Base-by-base conservation (phyloP, 2,888 invertebrate genomes). In the Polietes domitor region DNA sequence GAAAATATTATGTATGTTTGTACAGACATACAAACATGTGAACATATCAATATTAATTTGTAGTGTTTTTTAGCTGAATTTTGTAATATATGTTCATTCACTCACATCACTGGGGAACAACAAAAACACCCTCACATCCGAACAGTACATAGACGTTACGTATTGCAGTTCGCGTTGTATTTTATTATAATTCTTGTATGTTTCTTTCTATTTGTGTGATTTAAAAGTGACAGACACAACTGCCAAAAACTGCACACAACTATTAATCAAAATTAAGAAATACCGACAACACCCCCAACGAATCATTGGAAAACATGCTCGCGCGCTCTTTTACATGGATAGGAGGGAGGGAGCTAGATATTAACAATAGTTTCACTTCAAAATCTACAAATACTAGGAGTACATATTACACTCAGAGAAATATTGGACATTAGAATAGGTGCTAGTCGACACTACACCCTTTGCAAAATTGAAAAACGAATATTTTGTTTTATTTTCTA, bases 211-310 rank as follows among this genome's bases (percentile, higher is more conserved):
- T n/a, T n/a, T 17, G 37, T 43, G 24, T 68, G 43, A 68, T 68
- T 68, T 15, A 19, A 68, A 43, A 73, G 76, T 87, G 87, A 86
- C 87, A 86, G 82, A 75, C 86, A 65, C 74, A 85, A 86, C 83
- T 86, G 86, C 86, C 86, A 86, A 83, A 85, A 86, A 85, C 84
- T 86, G 85, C 79, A 79, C 75, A 86, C 79, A 85, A 86, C 87
- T 85, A 87, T 86, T 86, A 86, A 86, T 87, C 87, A 87, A 86
- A 86, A 87, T 87, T 82, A 86, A 65, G 6, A 9, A 68, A 63
- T n/a, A 68, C 21, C 37, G 24, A 43, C 15, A 21, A 68, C 21
- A 68, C 43, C 43, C 68, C 24, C 58, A 58, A 24, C 26, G 24
- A 21, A 26, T 58, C 24, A 58, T 26, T 7, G 7, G 21, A 1